Evolutionary conservation across 2,888 invertebrate genomes (phyloP), one percentile per base, ranked within the genome.

Genomic region (Nomada ferruginata): DNA sequence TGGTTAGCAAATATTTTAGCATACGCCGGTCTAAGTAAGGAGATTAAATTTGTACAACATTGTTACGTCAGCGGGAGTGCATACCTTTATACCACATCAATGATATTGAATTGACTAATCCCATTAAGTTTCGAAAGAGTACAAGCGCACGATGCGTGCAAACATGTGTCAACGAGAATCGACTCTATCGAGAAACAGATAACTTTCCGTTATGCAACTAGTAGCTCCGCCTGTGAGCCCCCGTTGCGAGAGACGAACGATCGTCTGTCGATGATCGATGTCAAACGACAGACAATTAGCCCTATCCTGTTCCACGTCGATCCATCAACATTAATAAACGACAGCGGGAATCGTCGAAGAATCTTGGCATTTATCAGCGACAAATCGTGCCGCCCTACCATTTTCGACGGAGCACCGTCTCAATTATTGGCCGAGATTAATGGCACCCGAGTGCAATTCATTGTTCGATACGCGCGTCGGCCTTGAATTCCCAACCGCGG

Each of bases 341-440:
- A 50, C 55, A 29, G 18, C 36, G 11, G 7, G 53, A 13, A 60
- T 69, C 52, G 71, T 50, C 29, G 42, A 77, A 47, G 11, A 72
- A 69, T 77, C 66, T 66, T 72, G 42, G 53, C 52, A 13, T 57
- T 69, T 52, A 63, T 59, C 63, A 26, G 44, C 53, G 74, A 71
- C 76, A 50, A 63, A 77, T 79, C 77, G 26, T 18, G 29, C 15
- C 26, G 60, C 29, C 29, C 44, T 2, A 2, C 10, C 42, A 26
- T 44, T 79, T 26, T n/a, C 72, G 52, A 59, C 50, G 23, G 59
- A 52, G 18, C 55, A 23, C 5, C 65, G 47, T 36, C 47, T 53
- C 69, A 53, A 64, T 76, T 60, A 60, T 76, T 42, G 60, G 15
- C 44, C 65, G 50, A 81, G 74, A 74, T 74, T 83, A 83, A 83